A percentile compares a stretch with the other conserved stretches of the same genome.
Conservation (phyloP, 2,113 vertebrate genomes). For the Hippocampus guttulatus region DNA sequence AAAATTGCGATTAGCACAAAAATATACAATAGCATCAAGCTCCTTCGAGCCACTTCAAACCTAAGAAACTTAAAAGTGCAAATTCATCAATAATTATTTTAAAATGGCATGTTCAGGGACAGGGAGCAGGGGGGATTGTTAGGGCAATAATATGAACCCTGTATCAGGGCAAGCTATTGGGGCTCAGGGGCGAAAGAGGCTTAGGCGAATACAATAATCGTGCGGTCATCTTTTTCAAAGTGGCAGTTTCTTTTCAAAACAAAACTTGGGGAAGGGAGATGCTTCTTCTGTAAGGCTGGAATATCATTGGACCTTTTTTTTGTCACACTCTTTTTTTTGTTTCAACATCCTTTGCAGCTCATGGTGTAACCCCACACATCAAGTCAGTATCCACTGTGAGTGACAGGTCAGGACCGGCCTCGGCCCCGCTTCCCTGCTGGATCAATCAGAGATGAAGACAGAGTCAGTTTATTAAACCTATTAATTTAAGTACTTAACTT, state of each 20-base stretch:
- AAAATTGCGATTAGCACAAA: conserved; percentile 78
- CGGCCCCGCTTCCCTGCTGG: conserved; percentile 97
- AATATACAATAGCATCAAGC: conserved; percentile 82
- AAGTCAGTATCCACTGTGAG: conserved; percentile 96
- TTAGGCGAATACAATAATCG: conserved; percentile 59
- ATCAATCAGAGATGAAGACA: conserved; percentile 81
- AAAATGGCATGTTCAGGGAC: conserved; percentile 68
- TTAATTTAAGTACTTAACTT: not conserved
- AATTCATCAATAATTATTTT: conserved; percentile 72
- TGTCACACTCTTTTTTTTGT: conserved; percentile 71
- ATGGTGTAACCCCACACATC: conserved; percentile 99
- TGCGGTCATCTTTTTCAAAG: conserved; percentile 56
- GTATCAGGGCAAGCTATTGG: conserved; percentile 44
- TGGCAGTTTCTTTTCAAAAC: conserved; percentile 67
- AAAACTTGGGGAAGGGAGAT: conserved; percentile 62
- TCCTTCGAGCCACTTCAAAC: conserved; percentile 82
- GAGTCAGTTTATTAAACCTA: conserved; percentile 33
- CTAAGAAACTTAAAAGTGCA: conserved; percentile 77
- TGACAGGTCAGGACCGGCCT: conserved; percentile 99
- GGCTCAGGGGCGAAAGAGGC: conserved; percentile 56
- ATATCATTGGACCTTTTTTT: conserved; percentile 75
- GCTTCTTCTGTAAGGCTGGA: conserved; percentile 95
- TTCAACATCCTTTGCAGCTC: conserved; percentile 97
- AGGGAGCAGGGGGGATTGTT: conserved; percentile 64
- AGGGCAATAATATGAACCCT: conserved; percentile 61